A percentile compares a stretch with the other conserved stretches of the same genome.
phyloP scores from a whole-genome alignment of 2,888 invertebrate species.

The Drosophila dives region DNA sequence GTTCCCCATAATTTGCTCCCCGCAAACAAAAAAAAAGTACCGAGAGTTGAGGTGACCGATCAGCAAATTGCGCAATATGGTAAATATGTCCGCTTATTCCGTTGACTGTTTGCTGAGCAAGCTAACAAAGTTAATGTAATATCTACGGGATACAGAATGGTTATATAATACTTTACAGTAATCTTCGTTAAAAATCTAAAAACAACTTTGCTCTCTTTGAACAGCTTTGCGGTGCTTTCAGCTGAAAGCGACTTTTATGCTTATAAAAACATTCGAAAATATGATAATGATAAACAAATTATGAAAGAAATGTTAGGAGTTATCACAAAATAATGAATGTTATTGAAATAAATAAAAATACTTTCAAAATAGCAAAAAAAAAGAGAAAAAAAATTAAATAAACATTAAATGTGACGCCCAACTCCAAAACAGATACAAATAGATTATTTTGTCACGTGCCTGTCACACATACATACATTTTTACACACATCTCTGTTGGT shows the following conservation, averaged over 20 bases:
- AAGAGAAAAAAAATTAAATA: neutral
- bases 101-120: conserved; percentile 40
- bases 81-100: conserved; percentile 59
- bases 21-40: neutral
- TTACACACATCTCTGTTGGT: conserved; percentile 20
- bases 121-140: conserved; percentile 50
- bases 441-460: conserved; percentile 72
- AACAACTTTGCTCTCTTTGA: neutral
- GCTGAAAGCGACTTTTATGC: neutral
- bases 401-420: neutral
- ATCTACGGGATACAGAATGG: neutral
- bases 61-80: conserved; percentile 77
- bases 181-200: neutral
- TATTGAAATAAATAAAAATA: neutral
- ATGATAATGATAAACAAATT: neutral
- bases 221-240: neutral
- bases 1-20: neutral
- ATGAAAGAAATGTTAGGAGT: neutral
- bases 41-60: conserved; percentile 31
- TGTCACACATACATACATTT: conserved; percentile 10
- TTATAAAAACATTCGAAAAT: neutral
- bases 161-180: neutral
- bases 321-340: neutral
- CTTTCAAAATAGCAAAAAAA: neutral
- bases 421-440: conserved; percentile 59